Evolutionary conservation across 2,113 vertebrate genomes (phyloP).

Genomic region (Pandion haliaetus): DNA sequence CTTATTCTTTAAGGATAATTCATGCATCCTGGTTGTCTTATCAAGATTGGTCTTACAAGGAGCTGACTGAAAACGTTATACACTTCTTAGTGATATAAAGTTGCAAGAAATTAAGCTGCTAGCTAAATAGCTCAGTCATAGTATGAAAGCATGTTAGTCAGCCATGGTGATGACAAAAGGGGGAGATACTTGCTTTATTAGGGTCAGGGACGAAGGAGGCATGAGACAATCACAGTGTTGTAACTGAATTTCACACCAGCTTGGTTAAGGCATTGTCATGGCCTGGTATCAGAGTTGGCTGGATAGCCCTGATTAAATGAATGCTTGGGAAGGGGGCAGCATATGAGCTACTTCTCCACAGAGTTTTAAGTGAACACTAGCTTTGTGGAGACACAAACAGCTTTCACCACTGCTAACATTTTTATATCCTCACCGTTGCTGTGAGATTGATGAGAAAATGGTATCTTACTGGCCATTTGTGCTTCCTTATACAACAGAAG

Average conservation of each 20-base stretch:
- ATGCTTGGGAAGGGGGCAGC: neutral
- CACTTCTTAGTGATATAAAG: neutral
- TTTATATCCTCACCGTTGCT: neutral
- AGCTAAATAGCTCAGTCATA: accelerated
- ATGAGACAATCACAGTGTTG: neutral
- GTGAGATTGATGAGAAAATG: neutral
- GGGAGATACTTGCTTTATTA: neutral
- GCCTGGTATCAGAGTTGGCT: neutral
- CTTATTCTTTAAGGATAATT: neutral
- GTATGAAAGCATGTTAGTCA: neutral
- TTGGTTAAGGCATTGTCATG: neutral
- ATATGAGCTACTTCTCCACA: neutral
- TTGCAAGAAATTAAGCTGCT: neutral
- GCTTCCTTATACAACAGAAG: neutral
- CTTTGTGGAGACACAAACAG: neutral
- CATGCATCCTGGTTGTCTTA: neutral
- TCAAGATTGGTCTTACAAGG: neutral
- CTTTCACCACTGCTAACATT: neutral
- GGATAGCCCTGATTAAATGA: neutral
- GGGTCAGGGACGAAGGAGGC: neutral
- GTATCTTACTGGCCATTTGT: neutral
- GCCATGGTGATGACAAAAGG: neutral
- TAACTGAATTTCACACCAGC: neutral
- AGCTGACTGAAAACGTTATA: neutral
- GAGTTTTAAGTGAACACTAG: neutral